Conservation (phyloP, 2,888 invertebrate species). For the Mythimna ferrago region DNA sequence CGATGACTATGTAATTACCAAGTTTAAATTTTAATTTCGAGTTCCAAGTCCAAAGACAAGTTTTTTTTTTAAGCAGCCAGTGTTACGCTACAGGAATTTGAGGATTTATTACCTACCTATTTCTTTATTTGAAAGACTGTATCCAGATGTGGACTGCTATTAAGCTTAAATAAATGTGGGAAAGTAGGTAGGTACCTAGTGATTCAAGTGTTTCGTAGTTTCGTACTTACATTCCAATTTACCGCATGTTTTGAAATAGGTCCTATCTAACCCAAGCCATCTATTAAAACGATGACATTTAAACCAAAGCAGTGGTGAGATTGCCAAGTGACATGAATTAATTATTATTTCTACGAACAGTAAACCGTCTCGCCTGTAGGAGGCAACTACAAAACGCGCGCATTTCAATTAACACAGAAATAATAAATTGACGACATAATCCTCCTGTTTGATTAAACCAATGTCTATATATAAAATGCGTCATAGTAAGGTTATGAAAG, state of each 20-base stretch:
- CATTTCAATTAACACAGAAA: constrained; percentile 52
- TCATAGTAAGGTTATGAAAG: constrained; percentile 30
- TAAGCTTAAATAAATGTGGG: constrained; percentile 24
- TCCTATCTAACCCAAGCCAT: constrained; percentile 16
- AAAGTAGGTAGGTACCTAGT: constrained; percentile 3
- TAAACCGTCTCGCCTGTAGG: constrained; percentile 21
- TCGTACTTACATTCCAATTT: constrained; percentile 32
- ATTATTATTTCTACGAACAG: constrained; percentile 46
- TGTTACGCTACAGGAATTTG: constrained; percentile 38
- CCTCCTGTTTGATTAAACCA: constrained; percentile 35
- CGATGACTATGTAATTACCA: constrained; percentile 46
- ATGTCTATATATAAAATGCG: constrained; percentile 29
- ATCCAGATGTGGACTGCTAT: constrained; percentile 5
- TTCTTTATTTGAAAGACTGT: constrained; percentile 4
- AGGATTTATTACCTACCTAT: constrained; percentile 33
- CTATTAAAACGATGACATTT: constrained; percentile 39
- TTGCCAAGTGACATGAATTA: constrained; percentile 45
- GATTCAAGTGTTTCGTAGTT: constrained; percentile 34
- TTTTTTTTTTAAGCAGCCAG: constrained; percentile 21
- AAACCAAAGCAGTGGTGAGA: constrained; percentile 21
- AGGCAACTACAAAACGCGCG: constrained; percentile 13
- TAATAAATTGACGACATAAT: constrained; percentile 51
- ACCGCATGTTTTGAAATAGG: constrained; percentile 30
- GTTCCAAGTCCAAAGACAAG: constrained; percentile 9
- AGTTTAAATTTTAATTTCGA: constrained; percentile 45